Evolutionary conservation across 1,140 invertebrate genomes (phyloP).

Genomic region (Euschistus heros): DNA sequence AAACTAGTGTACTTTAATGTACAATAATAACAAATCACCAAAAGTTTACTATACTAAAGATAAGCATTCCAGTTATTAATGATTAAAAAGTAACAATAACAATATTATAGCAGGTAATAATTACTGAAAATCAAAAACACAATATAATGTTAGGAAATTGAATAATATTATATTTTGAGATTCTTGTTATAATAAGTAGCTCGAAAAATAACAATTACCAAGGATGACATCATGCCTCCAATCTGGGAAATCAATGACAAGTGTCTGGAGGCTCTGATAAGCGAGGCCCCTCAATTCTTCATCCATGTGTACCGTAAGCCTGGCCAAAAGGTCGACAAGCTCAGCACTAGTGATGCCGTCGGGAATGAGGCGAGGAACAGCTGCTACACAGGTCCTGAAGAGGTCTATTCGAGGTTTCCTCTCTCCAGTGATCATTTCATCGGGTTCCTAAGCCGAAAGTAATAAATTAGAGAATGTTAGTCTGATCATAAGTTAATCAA

Average conservation of each 20-base stretch:
- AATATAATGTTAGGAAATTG: no score
- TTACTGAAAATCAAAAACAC: no score
- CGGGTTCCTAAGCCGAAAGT: constrained; percentile 50
- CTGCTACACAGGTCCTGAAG: constrained; percentile 95
- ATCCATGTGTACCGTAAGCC: constrained; percentile 89
- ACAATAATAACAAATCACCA: no score
- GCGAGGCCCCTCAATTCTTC: constrained; percentile 82
- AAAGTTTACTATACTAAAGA: no score
- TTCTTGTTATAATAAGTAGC: no score
- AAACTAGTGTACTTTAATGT: no score
- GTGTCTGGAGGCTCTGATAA: constrained; percentile 90
- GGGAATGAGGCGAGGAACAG: constrained; percentile 92
- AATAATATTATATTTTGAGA: no score
- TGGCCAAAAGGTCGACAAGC: constrained; percentile 80
- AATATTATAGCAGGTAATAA: no score
- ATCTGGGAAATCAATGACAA: constrained; percentile 90
- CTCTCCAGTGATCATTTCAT: constrained; percentile 93
- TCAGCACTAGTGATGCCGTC: constrained; percentile 92
- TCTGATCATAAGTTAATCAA: no score
- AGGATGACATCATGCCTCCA: constrained; percentile 93
- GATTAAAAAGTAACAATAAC: no score
- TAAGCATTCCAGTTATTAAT: no score
- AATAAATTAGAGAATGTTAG: not conserved
- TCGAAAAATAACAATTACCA: constrained; percentile 32
- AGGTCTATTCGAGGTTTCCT: constrained; percentile 96